Percentiles rank a stretch among this genome's conserved stretches.
These are phyloP conservation scores for Leptinotarsa defecta DNA, from an alignment of 1,140 invertebrate genomes.

Conservation along the genomic window DNA sequence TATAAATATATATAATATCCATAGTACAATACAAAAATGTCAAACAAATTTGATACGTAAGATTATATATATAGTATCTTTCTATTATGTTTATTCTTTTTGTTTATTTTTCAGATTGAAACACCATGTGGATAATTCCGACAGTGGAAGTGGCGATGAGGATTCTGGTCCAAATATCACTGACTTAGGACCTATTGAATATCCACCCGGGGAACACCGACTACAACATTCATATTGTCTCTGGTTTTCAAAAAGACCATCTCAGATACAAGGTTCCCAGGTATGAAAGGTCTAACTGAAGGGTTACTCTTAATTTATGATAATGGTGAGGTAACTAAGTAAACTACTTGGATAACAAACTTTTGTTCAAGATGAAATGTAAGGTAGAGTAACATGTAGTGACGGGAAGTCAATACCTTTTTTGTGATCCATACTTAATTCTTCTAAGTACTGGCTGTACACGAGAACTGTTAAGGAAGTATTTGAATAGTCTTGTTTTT, in stretches of 20 bases:
- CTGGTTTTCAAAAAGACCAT: slow-evolving; percentile 81
- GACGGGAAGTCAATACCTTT: too few species aligned
- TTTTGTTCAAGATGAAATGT: too few species aligned
- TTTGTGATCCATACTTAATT: too few species aligned
- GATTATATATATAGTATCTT: slow-evolving; percentile 14
- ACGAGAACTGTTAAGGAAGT: too few species aligned
- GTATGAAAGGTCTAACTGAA: neutral
- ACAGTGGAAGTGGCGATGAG: slow-evolving; percentile 62
- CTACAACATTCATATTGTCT: slow-evolving; percentile 88
- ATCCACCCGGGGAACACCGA: slow-evolving; percentile 79
- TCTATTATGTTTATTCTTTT: slow-evolving; percentile 6
- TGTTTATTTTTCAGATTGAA: slow-evolving; percentile 58
- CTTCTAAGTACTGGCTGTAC: too few species aligned
- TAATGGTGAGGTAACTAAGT: too few species aligned
- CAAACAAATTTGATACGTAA: slow-evolving; percentile 69
- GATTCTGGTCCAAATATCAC: slow-evolving; percentile 54
- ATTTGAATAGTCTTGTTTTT: too few species aligned
- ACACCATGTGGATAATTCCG: slow-evolving; percentile 59
- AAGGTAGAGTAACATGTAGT: too few species aligned
- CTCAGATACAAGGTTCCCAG: slow-evolving; percentile 48
- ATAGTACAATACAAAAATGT: slow-evolving; percentile 57
- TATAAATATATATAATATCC: too few species aligned
- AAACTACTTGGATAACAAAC: too few species aligned
- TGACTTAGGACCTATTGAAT: slow-evolving; percentile 63
- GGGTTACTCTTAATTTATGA: neutral